phyloP scores from a whole-genome alignment of 2,888 invertebrate genomes.

The Ophioninae sp. region DNA sequence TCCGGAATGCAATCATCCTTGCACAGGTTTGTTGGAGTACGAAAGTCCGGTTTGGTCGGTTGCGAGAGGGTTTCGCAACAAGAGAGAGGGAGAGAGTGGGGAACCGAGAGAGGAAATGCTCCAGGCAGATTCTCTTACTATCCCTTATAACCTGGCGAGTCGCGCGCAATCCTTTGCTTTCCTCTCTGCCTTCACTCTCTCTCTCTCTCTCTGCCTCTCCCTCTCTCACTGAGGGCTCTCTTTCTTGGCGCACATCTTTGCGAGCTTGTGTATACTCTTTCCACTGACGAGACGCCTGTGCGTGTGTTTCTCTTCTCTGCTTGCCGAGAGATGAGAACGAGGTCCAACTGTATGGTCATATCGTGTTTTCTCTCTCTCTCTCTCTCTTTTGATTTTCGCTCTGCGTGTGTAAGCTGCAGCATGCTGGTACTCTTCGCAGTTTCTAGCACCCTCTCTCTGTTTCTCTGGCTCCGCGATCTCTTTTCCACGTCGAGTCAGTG shows the following conservation, averaged over 20 bases:
- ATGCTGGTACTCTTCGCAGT: conserved; percentile 17
- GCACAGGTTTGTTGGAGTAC: conserved; percentile 67
- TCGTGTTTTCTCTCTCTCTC: conserved; percentile 24
- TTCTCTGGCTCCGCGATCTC: conserved; percentile 36
- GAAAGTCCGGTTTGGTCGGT: conserved; percentile 68
- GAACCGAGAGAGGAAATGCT: conserved; percentile 56
- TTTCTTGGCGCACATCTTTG: conserved; percentile 39
- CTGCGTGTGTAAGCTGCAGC: conserved; percentile 24
- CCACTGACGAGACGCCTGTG: conserved; percentile 6
- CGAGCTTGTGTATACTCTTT: conserved; percentile 21
- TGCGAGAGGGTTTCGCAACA: conserved; percentile 52
- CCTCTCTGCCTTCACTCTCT: conserved; percentile 36
- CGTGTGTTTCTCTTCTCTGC: conserved; percentile 15
- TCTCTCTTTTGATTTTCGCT: neutral
- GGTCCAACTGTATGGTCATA: conserved; percentile 37
- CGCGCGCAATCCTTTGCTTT: conserved; percentile 59
- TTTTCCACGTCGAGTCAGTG: conserved; percentile 43
- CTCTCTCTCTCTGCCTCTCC: conserved; percentile 49
- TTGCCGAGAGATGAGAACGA: conserved; percentile 45
- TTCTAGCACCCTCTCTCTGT: conserved; percentile 3
- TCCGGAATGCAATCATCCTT: conserved; percentile 68
- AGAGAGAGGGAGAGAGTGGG: conserved; percentile 39
- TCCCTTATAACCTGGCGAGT: conserved; percentile 56
- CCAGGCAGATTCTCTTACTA: conserved; percentile 63
- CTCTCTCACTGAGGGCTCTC: conserved; percentile 19